phyloP scores from a whole-genome alignment of 2,113 vertebrate genomes.

The Calyptommatus sinebrachiatus region DNA sequence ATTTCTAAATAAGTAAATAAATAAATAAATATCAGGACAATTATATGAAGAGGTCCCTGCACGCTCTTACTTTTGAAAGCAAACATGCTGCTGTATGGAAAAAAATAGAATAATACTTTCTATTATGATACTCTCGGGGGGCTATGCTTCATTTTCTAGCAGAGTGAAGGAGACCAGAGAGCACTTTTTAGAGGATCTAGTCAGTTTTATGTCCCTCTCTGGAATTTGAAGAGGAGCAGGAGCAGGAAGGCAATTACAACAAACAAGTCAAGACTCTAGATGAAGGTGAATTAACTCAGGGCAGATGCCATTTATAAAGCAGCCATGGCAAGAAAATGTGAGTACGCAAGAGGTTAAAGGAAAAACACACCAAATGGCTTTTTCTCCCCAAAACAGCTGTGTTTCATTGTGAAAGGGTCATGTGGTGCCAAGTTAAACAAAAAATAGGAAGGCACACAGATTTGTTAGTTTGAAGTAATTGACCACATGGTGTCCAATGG shows the following conservation, averaged over 20 bases:
- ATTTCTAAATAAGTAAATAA: too few species aligned
- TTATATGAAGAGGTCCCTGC: too few species aligned
- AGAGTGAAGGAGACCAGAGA: neutral
- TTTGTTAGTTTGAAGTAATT: slow-evolving; percentile 84
- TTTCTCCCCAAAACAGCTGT: slow-evolving; percentile 73
- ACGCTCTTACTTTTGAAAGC: neutral
- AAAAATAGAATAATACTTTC: neutral
- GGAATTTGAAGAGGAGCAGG: neutral
- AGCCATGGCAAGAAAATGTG: slow-evolving; percentile 37
- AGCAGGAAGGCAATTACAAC: neutral
- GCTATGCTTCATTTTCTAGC: neutral
- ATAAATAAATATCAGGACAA: neutral
- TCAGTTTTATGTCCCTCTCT: neutral
- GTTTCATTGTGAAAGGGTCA: slow-evolving; percentile 70
- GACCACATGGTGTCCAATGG: slow-evolving; percentile 80
- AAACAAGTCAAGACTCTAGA: slow-evolving; percentile 29
- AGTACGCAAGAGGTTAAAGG: slow-evolving; percentile 67
- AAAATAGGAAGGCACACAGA: slow-evolving; percentile 76
- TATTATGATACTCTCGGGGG: neutral
- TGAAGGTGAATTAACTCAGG: slow-evolving; percentile 15
- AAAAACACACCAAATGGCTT: slow-evolving; percentile 31
- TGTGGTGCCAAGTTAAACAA: slow-evolving; percentile 82
- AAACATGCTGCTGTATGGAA: neutral
- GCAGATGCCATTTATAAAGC: slow-evolving; percentile 32
- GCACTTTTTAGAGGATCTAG: neutral